Percentiles rank a stretch among this genome's conserved stretches.
These are phyloP conservation scores for Numenius phaeopus DNA, from an alignment of 2,797 vertebrate species.

Conservation along the genomic window DNA sequence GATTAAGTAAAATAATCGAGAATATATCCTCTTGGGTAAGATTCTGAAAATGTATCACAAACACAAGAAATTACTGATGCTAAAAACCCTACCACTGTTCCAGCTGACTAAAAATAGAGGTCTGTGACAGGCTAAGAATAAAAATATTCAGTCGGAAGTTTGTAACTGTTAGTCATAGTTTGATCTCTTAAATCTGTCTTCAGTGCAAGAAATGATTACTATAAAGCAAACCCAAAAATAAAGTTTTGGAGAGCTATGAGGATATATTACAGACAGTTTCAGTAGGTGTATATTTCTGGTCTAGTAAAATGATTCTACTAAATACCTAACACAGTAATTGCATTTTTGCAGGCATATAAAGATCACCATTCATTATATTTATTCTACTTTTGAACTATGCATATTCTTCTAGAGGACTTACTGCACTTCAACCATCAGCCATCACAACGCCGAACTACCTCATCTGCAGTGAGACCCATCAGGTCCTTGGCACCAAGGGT, in stretches of 20 bases:
- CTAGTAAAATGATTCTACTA: not conserved
- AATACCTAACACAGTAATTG: not conserved
- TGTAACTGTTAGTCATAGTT: constrained; percentile 11
- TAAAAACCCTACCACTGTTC: not conserved
- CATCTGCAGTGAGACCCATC: not conserved
- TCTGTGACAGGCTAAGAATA: not conserved
- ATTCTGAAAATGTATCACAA: constrained; percentile 6
- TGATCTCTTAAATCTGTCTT: not conserved
- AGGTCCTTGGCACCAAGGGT: not conserved
- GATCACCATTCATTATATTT: not conserved
- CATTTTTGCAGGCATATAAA: not conserved
- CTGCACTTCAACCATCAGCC: not conserved
- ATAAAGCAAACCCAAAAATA: not conserved
- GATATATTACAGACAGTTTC: not conserved
- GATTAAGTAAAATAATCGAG: not conserved
- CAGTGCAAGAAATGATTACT: not conserved
- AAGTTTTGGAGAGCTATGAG: not conserved
- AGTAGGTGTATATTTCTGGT: not conserved
- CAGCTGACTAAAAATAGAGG: constrained; percentile 16
- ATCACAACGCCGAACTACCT: not conserved
- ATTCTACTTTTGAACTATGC: not conserved
- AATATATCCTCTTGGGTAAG: not conserved
- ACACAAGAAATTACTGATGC: not conserved
- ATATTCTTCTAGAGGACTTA: not conserved
- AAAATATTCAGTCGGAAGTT: constrained; percentile 22